phyloP scores from a whole-genome alignment of 1,140 invertebrate genomes.

The Dendrolimus kikuchii region DNA sequence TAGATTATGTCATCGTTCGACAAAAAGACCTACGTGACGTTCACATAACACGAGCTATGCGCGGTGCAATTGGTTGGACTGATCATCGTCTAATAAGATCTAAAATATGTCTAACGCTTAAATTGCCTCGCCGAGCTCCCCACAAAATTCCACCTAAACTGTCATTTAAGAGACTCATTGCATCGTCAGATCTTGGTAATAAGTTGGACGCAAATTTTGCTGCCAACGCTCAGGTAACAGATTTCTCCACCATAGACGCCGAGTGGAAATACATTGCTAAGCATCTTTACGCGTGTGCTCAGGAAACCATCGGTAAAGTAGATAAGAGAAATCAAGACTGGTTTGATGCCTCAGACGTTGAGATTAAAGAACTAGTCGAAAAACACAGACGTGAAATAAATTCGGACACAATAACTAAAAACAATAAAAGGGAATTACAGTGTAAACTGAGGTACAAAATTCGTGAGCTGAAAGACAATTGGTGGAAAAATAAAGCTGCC shows the following conservation, averaged over 20 bases:
- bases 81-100: constrained; percentile 15
- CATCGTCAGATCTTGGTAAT: background rate
- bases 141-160: constrained; percentile 13
- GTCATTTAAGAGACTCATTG: constrained; percentile 8
- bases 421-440: background rate
- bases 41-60: constrained; percentile 9
- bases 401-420: background rate
- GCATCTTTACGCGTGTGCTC: constrained; percentile 6
- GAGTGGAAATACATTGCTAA: constrained; percentile 7
- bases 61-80: constrained; percentile 17
- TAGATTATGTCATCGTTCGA: too few relatives aligned
- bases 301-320: constrained; percentile 9
- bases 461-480: constrained; percentile 18
- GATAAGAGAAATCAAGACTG: constrained; percentile 16
- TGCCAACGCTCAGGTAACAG: background rate
- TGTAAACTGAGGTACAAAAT: constrained; percentile 10
- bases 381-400: constrained; percentile 7
- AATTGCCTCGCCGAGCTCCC: constrained; percentile 9
- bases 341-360: constrained; percentile 13
- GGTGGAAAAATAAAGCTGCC: constrained; percentile 12
- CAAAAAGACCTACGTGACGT: constrained; percentile 2
- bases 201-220: background rate
- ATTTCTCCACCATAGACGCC: constrained; percentile 3
- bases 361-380: constrained; percentile 9
- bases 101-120: constrained; percentile 12